These are phyloP conservation scores for Vanessa tameamea DNA, from an alignment of 1,140 invertebrate genomes.

Conservation along the genomic window DNA sequence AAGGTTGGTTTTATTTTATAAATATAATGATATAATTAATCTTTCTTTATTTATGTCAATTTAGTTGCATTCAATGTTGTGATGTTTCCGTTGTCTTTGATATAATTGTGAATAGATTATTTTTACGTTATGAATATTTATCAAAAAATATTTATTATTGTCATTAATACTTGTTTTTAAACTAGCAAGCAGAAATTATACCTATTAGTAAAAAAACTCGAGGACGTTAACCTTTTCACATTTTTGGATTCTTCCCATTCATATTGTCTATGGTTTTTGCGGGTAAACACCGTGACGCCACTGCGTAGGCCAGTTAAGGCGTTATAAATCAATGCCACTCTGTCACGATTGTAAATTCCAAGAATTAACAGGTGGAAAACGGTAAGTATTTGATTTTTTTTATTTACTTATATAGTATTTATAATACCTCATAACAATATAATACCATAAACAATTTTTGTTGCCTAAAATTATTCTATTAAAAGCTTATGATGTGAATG, in stretches of 20 bases:
- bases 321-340: slow-evolving; percentile 24
- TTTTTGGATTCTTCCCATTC: slow-evolving; percentile 18
- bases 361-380: slow-evolving; percentile 26
- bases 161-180: background rate
- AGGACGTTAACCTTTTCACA: slow-evolving; percentile 4
- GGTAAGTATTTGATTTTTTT: background rate
- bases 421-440: no score
- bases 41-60: no score
- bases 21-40: background rate
- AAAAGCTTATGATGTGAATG: no score
- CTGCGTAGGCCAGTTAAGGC: background rate
- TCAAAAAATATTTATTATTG: no score
- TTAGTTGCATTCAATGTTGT: no score
- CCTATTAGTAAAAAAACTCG: background rate
- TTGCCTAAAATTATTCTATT: no score
- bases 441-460: no score
- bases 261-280: slow-evolving; percentile 18
- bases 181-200: background rate
- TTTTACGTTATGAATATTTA: no score
- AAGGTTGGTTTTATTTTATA: background rate
- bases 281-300: slow-evolving; percentile 6
- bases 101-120: no score
- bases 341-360: slow-evolving; percentile 30
- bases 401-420: background rate
- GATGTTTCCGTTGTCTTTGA: no score